A percentile compares a stretch with the other conserved stretches of the same genome.
Conservation (phyloP, 2,888 invertebrate genomes). For the Andricus curvator region DNA sequence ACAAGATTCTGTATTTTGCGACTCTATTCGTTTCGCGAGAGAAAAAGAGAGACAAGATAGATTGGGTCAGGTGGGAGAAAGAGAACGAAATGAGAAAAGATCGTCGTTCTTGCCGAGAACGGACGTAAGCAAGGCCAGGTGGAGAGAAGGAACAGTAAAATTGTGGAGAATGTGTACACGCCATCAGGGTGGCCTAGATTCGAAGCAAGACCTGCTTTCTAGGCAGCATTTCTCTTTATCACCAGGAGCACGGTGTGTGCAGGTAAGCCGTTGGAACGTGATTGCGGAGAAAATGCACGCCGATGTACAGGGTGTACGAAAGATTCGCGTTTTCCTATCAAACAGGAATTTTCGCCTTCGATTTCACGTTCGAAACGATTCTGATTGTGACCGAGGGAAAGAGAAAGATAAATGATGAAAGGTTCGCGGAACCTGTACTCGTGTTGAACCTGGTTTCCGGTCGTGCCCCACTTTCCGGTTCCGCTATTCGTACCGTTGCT, state of each 20-base stretch:
- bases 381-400: conserved; percentile 15
- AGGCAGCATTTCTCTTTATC: conserved; percentile 78
- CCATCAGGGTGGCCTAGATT: conserved; percentile 77
- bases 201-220: conserved; percentile 77
- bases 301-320: conserved; percentile 46
- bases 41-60: conserved; percentile 35
- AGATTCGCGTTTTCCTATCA: conserved; percentile 34
- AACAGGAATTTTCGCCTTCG: conserved; percentile 38
- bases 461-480: conserved; percentile 60
- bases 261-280: conserved; percentile 65
- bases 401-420: background rate
- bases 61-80: conserved; percentile 40
- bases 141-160: conserved; percentile 72
- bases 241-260: conserved; percentile 67
- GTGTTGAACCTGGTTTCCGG: conserved; percentile 53
- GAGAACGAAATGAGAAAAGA: conserved; percentile 44
- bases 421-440: conserved; percentile 11
- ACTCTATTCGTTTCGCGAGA: conserved; percentile 30
- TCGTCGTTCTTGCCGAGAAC: conserved; percentile 47
- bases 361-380: conserved; percentile 31
- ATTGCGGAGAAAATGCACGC: conserved; percentile 65
- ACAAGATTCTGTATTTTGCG: conserved; percentile 27
- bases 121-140: conserved; percentile 65
- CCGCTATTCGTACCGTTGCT: conserved; percentile 53
- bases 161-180: conserved; percentile 75